phyloP scores from a whole-genome alignment of 2,888 invertebrate species.

The Noctua janthina region DNA sequence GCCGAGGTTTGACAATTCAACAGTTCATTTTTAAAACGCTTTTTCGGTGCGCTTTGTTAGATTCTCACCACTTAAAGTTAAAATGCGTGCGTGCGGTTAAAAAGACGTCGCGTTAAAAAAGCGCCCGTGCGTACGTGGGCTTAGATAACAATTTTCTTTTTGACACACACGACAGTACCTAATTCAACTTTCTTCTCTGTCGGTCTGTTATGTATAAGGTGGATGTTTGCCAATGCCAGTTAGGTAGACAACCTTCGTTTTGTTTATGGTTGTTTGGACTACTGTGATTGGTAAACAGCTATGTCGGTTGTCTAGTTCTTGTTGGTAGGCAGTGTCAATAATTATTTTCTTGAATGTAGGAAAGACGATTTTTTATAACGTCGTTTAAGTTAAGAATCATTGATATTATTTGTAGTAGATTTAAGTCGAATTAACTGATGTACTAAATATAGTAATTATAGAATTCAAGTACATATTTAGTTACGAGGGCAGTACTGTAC shows the following conservation, averaged over 20 bases:
- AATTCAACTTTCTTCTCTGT: constrained; percentile 54
- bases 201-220: constrained; percentile 25
- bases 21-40: background rate
- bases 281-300: constrained; percentile 34
- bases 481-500: background rate
- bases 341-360: background rate
- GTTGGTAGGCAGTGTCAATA: background rate
- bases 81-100: background rate
- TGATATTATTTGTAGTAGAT: background rate
- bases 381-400: background rate
- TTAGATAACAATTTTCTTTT: constrained; percentile 46
- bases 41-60: background rate
- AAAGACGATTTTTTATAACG: background rate
- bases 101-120: background rate
- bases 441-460: background rate
- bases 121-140: background rate
- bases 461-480: background rate
- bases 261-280: constrained; percentile 32
- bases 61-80: background rate
- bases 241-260: constrained; percentile 31
- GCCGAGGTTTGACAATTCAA: background rate
- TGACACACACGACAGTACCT: constrained; percentile 51
- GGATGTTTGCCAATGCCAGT: constrained; percentile 58
- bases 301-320: background rate
- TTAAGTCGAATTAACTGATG: no score